Conservation (phyloP, 2,797 vertebrate species). For the Urocyon cinereoargenteus region DNA sequence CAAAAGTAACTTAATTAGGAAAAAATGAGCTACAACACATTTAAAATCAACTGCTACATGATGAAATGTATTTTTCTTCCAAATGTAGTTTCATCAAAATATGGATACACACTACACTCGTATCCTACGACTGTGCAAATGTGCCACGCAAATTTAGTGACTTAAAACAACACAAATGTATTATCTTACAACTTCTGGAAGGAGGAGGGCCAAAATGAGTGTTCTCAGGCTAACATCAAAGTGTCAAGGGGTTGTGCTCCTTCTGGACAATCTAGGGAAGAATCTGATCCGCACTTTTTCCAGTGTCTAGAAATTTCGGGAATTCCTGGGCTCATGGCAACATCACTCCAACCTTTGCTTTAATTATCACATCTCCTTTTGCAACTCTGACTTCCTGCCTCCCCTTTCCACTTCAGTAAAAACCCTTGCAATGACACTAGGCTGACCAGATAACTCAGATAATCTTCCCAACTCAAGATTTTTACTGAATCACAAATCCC, state of each 20-base stretch:
- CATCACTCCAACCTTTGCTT: neutral
- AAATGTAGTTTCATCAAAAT: neutral
- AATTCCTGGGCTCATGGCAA: neutral
- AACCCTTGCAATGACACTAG: neutral
- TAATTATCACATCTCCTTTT: too few species aligned
- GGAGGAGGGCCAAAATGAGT: neutral
- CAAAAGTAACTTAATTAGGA: neutral
- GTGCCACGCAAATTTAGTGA: neutral
- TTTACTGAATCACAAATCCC: neutral
- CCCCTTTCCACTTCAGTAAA: neutral
- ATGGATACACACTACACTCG: neutral
- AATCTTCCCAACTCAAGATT: neutral
- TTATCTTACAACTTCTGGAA: neutral
- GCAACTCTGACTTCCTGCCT: neutral
- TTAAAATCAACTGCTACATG: neutral
- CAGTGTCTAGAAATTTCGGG: neutral
- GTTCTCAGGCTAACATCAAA: neutral
- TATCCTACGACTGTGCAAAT: neutral
- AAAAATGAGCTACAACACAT: neutral
- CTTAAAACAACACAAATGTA: neutral
- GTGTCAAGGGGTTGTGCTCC: neutral
- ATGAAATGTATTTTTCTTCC: neutral
- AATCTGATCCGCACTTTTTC: neutral
- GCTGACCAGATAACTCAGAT: neutral
- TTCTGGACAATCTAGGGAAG: neutral